Percentiles rank a stretch among this genome's conserved stretches.
Conservation (phyloP, 2,797 vertebrate genomes). For the Coreius guichenoti region DNA sequence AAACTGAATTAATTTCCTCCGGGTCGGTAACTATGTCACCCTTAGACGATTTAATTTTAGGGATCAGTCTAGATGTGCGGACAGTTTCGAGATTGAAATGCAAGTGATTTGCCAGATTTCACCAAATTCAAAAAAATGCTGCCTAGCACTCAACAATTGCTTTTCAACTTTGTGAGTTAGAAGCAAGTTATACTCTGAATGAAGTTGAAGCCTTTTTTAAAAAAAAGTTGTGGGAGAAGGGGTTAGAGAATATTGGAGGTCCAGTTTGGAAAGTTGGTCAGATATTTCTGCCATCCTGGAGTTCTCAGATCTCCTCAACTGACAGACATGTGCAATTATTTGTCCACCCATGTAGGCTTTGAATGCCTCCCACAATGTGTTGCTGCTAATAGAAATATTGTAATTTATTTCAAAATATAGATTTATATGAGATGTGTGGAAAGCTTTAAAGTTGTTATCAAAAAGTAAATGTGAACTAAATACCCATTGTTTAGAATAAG, state of each 20-base stretch:
- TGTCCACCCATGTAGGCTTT: not conserved
- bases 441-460: too few relatives aligned
- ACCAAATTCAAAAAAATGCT: not conserved
- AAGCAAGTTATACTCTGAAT: conserved; percentile 14
- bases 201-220: conserved; percentile 16
- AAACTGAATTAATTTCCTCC: not conserved
- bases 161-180: conserved; percentile 13
- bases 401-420: not conserved
- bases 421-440: too few relatives aligned
- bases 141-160: not conserved
- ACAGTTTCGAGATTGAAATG: not conserved
- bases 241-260: not conserved
- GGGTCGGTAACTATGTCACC: not conserved
- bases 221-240: not conserved
- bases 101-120: conserved; percentile 22
- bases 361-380: conserved; percentile 26
- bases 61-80: conserved; percentile 1
- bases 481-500: too few relatives aligned
- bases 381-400: not conserved
- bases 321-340: conserved; percentile 3
- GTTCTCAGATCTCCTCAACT: not conserved
- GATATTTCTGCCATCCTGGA: not conserved
- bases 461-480: too few relatives aligned
- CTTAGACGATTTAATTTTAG: not conserved
- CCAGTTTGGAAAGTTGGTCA: conserved; percentile 21